A percentile compares a stretch with the other conserved stretches of the same genome.
These are phyloP conservation scores for Ormia ochracea DNA, from an alignment of 2,888 invertebrate species.

Conservation along the genomic window DNA sequence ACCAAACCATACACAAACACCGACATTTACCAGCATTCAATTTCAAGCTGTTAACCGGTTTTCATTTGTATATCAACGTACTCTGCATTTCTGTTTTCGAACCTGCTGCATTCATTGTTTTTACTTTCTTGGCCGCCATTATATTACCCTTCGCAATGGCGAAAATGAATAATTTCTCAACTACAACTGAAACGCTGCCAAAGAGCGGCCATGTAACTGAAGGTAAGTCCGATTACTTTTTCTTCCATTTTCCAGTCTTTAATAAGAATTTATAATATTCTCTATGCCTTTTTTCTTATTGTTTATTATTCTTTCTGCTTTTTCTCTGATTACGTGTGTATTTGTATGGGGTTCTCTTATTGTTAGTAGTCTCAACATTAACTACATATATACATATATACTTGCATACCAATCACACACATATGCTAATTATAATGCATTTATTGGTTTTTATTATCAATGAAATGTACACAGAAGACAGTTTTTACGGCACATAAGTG, in stretches of 20 bases:
- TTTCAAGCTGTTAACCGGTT: slow-evolving; percentile 47
- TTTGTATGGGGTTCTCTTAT: slow-evolving; percentile 10
- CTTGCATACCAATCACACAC: too few relatives aligned
- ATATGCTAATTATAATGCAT: too few relatives aligned
- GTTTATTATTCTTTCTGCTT: background rate
- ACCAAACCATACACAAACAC: slow-evolving; percentile 31
- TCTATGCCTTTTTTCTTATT: background rate
- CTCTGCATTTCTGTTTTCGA: background rate
- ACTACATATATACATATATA: background rate
- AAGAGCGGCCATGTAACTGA: slow-evolving; percentile 83
- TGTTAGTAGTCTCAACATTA: background rate
- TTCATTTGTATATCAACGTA: slow-evolving; percentile 35
- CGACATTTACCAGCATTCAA: slow-evolving; percentile 29
- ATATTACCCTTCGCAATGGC: slow-evolving; percentile 25
- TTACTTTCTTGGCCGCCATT: background rate
- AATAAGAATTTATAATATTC: background rate
- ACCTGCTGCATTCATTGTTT: background rate
- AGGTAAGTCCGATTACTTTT: slow-evolving; percentile 74
- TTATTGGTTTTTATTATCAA: slow-evolving; percentile 52
- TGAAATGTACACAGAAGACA: slow-evolving; percentile 14
- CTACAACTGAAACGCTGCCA: slow-evolving; percentile 79
- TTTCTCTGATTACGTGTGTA: slow-evolving; percentile 16
- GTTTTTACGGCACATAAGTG: background rate
- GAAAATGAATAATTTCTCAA: slow-evolving; percentile 73
- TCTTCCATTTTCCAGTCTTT: background rate